A percentile compares a stretch with the other conserved stretches of the same genome.
Evolutionary conservation across 2,797 vertebrate species (phyloP).

Genomic region (Capromys pilorides): DNA sequence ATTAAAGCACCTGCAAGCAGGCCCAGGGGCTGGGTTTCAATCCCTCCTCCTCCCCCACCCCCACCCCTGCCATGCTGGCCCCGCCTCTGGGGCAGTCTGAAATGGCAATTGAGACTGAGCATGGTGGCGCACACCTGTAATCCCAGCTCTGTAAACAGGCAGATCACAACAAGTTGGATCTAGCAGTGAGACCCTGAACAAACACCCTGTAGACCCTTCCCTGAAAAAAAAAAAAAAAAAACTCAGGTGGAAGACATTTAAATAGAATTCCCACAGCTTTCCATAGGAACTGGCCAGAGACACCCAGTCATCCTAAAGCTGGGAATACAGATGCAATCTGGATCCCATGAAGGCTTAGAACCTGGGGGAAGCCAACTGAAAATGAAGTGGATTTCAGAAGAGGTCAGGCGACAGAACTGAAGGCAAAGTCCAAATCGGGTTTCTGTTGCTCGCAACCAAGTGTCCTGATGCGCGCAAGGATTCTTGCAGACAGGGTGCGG

Average conservation of each 20-base stretch:
- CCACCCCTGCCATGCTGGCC: too few species aligned
- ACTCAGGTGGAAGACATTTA: background rate
- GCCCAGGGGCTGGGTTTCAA: too few species aligned
- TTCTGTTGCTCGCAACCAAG: constrained; percentile 1
- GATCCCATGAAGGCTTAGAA: background rate
- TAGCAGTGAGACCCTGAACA: too few species aligned
- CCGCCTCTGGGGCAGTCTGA: too few species aligned
- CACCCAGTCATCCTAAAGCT: background rate
- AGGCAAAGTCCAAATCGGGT: background rate
- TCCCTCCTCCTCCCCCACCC: too few species aligned
- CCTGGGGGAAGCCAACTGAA: background rate
- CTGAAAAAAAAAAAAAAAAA: too few species aligned
- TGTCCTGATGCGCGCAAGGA: background rate
- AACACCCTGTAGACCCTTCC: too few species aligned
- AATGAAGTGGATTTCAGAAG: background rate
- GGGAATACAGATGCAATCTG: background rate
- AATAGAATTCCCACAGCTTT: background rate
- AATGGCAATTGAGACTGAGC: too few species aligned
- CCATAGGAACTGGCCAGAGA: background rate
- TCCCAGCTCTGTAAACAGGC: too few species aligned
- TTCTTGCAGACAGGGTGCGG: background rate
- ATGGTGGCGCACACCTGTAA: too few species aligned
- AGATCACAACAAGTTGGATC: too few species aligned
- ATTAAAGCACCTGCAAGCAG: too few species aligned
- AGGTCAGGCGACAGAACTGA: background rate